Evolutionary conservation across 2,888 invertebrate species (phyloP), one percentile per base, ranked within the genome.

Genomic region (Sinelater perroti): DNA sequence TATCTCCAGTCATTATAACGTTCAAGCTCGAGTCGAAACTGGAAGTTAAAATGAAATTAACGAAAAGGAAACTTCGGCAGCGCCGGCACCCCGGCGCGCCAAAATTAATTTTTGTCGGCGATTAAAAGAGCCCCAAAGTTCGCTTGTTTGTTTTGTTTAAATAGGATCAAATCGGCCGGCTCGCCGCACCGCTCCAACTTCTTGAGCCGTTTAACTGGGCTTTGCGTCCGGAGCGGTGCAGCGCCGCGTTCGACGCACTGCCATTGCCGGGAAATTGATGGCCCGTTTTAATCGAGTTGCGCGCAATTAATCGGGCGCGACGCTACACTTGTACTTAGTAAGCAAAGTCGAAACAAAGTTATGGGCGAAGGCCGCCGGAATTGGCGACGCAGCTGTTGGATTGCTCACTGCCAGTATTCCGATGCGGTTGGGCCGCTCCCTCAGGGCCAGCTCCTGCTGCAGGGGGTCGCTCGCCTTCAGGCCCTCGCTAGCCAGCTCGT

Each of bases 351-450:
- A 45, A 53, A 45, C 53, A 45, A 44, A 44, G 18, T 53, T 53
- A 45, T 53, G 36, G 53, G 35, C 35, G n/a, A 30, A 30, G 3
- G 30, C 3, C 8, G 30, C 11, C 11, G 11, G 8, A 30, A 30
- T 3, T 30, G 3, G 8, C 30, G 10, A 24, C 24, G 5, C 24
- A 24, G 24, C 7, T 6, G 7, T 7, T 24, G 11, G 14, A 17
- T 17, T 18, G 14, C 72, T 72, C 69, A 87, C 87, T 74, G 90
- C 88, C 64, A 93, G 74, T 60, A 86, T 83, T 18, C 90, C 90
- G 60, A 86, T 82, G 68, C 89, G 81, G 72, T 93, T 94, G 0
- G 85, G 82, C 42, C 85, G 80, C 75, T 94, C 94, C 16, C 93
- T 83, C 1, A 83, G 72, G 2, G 91, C 88, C 57, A 93, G 77